Evolutionary conservation across 2,888 invertebrate genomes (phyloP).

Genomic region (Yponomeuta plumbellus): DNA sequence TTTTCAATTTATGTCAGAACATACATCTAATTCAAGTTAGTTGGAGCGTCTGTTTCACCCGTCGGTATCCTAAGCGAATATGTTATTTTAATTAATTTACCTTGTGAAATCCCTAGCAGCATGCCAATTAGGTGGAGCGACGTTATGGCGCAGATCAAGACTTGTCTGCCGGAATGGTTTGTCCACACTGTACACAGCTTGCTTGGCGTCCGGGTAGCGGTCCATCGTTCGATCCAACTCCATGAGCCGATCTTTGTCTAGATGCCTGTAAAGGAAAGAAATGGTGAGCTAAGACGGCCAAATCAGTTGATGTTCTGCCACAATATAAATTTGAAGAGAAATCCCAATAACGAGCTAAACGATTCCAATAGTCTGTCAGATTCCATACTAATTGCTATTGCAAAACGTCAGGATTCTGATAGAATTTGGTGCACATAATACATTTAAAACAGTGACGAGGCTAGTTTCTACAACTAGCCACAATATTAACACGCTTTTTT

Average conservation of each 20-base stretch:
- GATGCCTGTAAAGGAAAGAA: constrained; percentile 42
- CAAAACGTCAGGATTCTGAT: too few relatives aligned
- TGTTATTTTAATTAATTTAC: constrained; percentile 30
- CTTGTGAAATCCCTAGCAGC: constrained; percentile 69
- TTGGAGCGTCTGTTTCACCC: too few relatives aligned
- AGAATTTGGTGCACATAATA: too few relatives aligned
- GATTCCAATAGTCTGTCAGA: too few relatives aligned
- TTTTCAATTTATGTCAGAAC: too few relatives aligned
- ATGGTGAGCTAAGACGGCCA: neutral
- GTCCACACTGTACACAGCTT: constrained; percentile 71
- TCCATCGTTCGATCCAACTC: constrained; percentile 65
- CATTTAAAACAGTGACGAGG: too few relatives aligned
- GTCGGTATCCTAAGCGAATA: too few relatives aligned
- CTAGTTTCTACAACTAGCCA: too few relatives aligned
- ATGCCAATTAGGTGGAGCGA: constrained; percentile 55
- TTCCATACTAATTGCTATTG: too few relatives aligned
- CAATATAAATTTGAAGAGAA: neutral
- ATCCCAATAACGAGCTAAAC: too few relatives aligned
- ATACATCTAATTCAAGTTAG: too few relatives aligned
- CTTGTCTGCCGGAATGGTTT: constrained; percentile 72
- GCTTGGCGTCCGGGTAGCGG: constrained; percentile 54
- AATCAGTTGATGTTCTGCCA: neutral
- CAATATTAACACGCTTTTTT: too few relatives aligned
- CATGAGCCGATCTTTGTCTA: constrained; percentile 66
- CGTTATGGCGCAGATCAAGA: constrained; percentile 63